Conservation (phyloP, 2,113 vertebrate species). For the Sprattus sprattus region DNA sequence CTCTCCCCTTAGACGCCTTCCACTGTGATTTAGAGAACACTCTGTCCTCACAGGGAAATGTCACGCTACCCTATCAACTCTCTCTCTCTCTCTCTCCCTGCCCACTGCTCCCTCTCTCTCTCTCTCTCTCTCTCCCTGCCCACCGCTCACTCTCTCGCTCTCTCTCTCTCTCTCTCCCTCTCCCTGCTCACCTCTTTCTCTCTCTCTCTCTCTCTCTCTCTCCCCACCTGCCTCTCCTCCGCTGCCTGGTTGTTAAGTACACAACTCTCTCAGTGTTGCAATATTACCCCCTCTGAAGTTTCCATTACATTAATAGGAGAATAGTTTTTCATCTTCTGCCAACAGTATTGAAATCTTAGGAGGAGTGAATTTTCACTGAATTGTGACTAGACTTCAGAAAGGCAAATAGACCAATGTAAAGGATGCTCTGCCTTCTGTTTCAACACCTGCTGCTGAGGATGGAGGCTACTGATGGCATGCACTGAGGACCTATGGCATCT, state of each 20-base stretch:
- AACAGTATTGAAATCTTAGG: constrained; percentile 5
- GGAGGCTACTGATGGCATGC: background rate
- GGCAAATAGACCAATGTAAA: background rate
- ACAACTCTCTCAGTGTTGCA: constrained; percentile 20
- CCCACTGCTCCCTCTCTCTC: too few species aligned
- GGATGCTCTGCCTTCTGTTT: background rate
- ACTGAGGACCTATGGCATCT: background rate
- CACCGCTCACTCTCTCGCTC: constrained; percentile 17
- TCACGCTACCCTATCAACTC: constrained; percentile 46
- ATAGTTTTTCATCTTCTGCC: background rate
- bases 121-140: background rate
- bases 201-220: background rate
- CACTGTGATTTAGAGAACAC: constrained; percentile 55
- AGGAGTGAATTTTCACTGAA: background rate
- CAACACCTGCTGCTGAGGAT: background rate
- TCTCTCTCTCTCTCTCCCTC: background rate
- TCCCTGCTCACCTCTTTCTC: too few species aligned
- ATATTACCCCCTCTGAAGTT: background rate
- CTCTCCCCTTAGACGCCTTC: constrained; percentile 40
- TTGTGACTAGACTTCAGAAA: background rate
- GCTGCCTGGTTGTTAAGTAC: constrained; percentile 36
- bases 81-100: too few species aligned
- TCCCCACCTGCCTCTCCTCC: background rate
- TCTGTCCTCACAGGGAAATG: constrained; percentile 51
- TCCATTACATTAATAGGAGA: constrained; percentile 10